These are phyloP conservation scores for Brevimyrus niger DNA, from an alignment of 2,113 vertebrate genomes.

Conservation along the genomic window DNA sequence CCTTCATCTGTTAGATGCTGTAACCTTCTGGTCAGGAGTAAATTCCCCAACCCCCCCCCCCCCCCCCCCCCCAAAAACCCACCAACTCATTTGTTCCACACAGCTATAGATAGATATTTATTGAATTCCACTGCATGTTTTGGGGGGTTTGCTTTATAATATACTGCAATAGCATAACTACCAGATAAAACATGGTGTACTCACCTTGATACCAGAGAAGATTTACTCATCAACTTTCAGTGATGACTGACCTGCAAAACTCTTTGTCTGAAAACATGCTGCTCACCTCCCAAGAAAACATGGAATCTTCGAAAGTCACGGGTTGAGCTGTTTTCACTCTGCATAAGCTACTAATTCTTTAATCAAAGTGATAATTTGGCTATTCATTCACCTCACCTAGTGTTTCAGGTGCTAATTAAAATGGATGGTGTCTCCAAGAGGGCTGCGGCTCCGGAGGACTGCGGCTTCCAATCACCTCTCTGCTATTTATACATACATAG, in stretches of 20 bases:
- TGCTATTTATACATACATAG: neutral
- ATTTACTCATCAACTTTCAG: neutral
- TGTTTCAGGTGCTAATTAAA: slow-evolving; percentile 5
- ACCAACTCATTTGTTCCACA: neutral
- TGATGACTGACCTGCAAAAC: neutral
- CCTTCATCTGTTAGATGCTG: neutral
- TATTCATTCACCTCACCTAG: neutral
- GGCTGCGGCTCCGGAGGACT: neutral
- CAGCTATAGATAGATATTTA: neutral
- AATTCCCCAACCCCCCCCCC: neutral
- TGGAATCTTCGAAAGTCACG: neutral
- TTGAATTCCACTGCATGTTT: neutral
- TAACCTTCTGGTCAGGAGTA: neutral
- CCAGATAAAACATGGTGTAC: neutral
- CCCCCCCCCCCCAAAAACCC: neutral
- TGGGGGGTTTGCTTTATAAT: neutral
- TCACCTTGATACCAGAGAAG: neutral
- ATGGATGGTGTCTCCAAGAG: neutral
- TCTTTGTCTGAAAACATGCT: neutral
- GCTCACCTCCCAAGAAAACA: neutral
- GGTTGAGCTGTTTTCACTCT: slow-evolving; percentile 3
- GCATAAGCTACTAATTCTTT: neutral
- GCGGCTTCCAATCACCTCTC: neutral
- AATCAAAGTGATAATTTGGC: slow-evolving; percentile 4
- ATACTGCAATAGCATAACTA: neutral